Evolutionary conservation across 1,140 invertebrate genomes (phyloP).

Genomic region (Neodiprion pinetum): DNA sequence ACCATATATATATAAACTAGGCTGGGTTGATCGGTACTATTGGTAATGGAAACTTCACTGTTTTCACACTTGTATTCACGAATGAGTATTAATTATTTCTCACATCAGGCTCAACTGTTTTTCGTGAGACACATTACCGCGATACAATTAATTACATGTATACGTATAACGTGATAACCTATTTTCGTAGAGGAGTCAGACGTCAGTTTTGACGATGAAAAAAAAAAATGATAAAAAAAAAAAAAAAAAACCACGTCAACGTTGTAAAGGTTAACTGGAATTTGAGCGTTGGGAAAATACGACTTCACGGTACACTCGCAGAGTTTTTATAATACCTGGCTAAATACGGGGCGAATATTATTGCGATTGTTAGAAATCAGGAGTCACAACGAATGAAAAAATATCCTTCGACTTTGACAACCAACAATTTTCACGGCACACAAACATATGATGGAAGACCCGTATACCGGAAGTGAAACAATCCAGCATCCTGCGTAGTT

Average conservation of each 20-base stretch:
- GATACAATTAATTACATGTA: neutral
- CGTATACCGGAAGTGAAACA: neutral
- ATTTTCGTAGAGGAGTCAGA: neutral
- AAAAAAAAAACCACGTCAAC: neutral
- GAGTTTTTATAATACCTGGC: too few relatives aligned
- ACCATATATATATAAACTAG: slow-evolving; percentile 26
- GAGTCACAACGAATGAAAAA: neutral
- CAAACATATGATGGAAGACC: slow-evolving; percentile 2
- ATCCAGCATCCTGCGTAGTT: neutral
- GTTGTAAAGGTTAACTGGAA: neutral
- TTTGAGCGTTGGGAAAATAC: too few relatives aligned
- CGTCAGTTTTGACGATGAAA: neutral
- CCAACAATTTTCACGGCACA: neutral
- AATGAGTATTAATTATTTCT: neutral
- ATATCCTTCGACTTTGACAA: neutral
- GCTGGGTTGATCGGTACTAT: neutral
- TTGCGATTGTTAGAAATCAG: too few relatives aligned
- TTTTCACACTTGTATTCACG: neutral
- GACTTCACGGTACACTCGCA: too few relatives aligned
- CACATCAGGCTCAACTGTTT: neutral
- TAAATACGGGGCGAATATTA: too few relatives aligned
- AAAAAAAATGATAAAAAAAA: neutral
- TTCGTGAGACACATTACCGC: neutral
- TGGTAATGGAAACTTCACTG: neutral
- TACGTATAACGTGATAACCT: neutral